phyloP scores from a whole-genome alignment of 2,113 vertebrate genomes.

The Oryzias javanicus region DNA sequence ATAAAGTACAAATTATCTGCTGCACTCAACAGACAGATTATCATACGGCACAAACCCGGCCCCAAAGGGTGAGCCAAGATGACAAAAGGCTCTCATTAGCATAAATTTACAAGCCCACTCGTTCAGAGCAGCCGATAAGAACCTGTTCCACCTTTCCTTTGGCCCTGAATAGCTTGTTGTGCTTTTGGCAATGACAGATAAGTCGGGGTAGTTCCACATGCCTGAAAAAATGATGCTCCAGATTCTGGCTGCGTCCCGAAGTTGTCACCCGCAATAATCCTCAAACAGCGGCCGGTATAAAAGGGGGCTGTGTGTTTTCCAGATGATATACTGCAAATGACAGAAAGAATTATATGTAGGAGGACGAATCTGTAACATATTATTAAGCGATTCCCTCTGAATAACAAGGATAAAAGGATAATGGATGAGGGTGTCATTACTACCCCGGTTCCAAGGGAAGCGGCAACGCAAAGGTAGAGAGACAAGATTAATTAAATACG shows the following conservation, averaged over 20 bases:
- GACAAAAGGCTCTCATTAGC: slow-evolving; percentile 91
- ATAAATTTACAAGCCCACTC: slow-evolving; percentile 91
- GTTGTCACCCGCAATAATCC: slow-evolving; percentile 96
- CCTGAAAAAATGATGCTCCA: slow-evolving; percentile 86
- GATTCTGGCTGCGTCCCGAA: slow-evolving; percentile 89
- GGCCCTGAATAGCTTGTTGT: slow-evolving; percentile 90
- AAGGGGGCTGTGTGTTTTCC: slow-evolving; percentile 87
- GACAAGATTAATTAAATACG: slow-evolving; percentile 98
- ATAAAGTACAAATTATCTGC: slow-evolving; percentile 89
- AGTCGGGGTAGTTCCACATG: slow-evolving; percentile 93
- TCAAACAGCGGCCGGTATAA: slow-evolving; percentile 86
- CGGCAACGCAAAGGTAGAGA: slow-evolving; percentile 91
- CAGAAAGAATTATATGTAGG: slow-evolving; percentile 95
- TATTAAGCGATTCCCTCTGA: slow-evolving; percentile 96
- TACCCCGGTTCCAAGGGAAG: slow-evolving; percentile 88
- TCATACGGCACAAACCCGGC: slow-evolving; percentile 66
- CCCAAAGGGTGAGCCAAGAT: slow-evolving; percentile 81
- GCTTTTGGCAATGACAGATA: slow-evolving; percentile 97
- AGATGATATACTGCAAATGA: slow-evolving; percentile 94
- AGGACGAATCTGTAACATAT: slow-evolving; percentile 96
- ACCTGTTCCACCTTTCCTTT: slow-evolving; percentile 90
- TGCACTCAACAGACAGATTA: slow-evolving; percentile 87
- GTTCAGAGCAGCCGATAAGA: slow-evolving; percentile 85
- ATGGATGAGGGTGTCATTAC: slow-evolving; percentile 96
- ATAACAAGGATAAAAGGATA: slow-evolving; percentile 97